Percentiles rank a stretch among this genome's conserved stretches.
Evolutionary conservation across 2,888 invertebrate genomes (phyloP).

Genomic region (Alsophila aescularia): DNA sequence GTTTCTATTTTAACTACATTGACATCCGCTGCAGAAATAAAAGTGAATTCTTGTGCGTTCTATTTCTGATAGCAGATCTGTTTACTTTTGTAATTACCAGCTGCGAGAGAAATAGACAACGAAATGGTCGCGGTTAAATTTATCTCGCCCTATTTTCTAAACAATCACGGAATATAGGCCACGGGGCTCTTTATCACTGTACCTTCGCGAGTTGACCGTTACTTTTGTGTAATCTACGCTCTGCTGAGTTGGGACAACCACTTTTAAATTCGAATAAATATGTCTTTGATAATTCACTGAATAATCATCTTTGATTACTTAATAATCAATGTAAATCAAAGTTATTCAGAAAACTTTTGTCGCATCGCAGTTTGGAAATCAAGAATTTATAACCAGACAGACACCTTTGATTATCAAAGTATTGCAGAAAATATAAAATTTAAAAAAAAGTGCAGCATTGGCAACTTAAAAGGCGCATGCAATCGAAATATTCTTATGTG

Average conservation of each 20-base stretch:
- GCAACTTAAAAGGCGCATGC: neutral
- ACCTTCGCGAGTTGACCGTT: constrained; percentile 13
- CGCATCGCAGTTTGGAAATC: too few relatives aligned
- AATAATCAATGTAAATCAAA: too few relatives aligned
- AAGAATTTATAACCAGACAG: too few relatives aligned
- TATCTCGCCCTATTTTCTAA: constrained; percentile 73
- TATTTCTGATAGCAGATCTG: constrained; percentile 61
- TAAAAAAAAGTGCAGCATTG: too few relatives aligned
- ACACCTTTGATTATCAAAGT: too few relatives aligned
- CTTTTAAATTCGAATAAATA: too few relatives aligned
- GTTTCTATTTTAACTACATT: constrained; percentile 12
- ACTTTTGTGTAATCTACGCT: neutral
- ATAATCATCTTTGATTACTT: too few relatives aligned
- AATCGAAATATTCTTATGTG: neutral
- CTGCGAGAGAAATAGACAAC: constrained; percentile 65
- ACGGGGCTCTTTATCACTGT: constrained; percentile 56
- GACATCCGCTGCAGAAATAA: constrained; percentile 29
- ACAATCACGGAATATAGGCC: constrained; percentile 70
- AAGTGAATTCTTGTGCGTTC: constrained; percentile 49
- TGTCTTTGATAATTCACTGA: too few relatives aligned
- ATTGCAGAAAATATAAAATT: too few relatives aligned
- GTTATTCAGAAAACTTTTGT: too few relatives aligned
- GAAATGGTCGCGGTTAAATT: constrained; percentile 70
- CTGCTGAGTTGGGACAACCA: too few relatives aligned
- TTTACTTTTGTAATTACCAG: constrained; percentile 74